Evolutionary conservation across 2,888 invertebrate genomes (phyloP).

Genomic region (Spisula solida): DNA sequence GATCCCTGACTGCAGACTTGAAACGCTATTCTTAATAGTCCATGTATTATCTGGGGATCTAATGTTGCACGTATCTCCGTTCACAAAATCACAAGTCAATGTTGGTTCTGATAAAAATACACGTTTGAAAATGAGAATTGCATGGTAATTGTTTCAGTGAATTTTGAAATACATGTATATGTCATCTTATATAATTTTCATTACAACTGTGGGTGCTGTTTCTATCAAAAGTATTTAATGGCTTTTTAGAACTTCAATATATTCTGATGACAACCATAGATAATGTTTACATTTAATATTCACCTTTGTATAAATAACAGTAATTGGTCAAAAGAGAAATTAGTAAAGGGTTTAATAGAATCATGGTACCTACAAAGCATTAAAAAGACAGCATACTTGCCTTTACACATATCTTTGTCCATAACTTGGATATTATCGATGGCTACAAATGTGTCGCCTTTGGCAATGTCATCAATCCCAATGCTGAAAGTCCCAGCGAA

Average conservation of each 20-base stretch:
- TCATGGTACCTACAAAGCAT: no score
- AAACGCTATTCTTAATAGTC: not conserved
- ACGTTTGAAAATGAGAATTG: not conserved
- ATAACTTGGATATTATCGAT: slow-evolving; percentile 29
- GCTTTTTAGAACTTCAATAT: no score
- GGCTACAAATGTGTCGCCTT: not conserved
- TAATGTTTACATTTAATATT: no score
- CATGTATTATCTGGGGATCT: not conserved
- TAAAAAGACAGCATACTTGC: slow-evolving; percentile 11
- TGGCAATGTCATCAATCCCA: not conserved
- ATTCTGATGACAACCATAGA: no score
- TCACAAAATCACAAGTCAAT: slow-evolving; percentile 16
- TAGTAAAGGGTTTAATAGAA: no score
- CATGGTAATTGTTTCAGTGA: no score
- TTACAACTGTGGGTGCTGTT: no score
- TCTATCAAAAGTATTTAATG: no score
- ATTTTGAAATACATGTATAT: no score
- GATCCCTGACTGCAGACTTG: slow-evolving; percentile 3
- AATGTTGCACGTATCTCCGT: slow-evolving; percentile 7
- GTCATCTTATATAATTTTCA: no score
- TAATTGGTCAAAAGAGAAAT: no score
- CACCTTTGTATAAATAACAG: no score
- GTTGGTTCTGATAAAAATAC: not conserved
- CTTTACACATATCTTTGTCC: not conserved
- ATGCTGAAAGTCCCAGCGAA: not conserved